A percentile compares a stretch with the other conserved stretches of the same genome.
These are phyloP conservation scores for Dicyrtoma fusca DNA, from an alignment of 2,888 invertebrate genomes.

Conservation along the genomic window DNA sequence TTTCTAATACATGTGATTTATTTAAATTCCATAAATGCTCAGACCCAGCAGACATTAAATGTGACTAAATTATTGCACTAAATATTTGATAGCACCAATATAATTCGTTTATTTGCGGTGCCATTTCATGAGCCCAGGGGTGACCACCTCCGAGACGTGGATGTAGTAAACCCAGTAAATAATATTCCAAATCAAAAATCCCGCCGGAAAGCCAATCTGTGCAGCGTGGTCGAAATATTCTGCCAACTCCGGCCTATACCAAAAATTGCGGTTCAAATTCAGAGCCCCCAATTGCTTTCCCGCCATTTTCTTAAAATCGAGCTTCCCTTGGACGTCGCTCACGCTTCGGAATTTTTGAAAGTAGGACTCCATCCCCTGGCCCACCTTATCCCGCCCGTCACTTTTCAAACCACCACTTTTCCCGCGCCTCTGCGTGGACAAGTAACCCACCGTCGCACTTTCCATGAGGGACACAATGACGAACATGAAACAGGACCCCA, in stretches of 20 bases:
- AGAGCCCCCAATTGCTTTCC: neutral
- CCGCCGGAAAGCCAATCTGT: constrained; percentile 44
- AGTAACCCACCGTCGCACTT: constrained; percentile 64
- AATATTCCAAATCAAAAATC: constrained; percentile 45
- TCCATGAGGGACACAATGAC: constrained; percentile 65
- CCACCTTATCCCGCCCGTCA: neutral
- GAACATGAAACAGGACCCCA: constrained; percentile 59
- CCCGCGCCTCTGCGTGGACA: constrained; percentile 31
- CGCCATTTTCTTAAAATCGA: no score
- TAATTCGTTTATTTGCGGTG: no score
- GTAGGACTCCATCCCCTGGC: neutral
- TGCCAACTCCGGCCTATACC: constrained; percentile 1
- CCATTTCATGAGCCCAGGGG: neutral
- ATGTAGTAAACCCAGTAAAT: constrained; percentile 45
- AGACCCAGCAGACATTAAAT: no score
- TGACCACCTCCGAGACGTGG: neutral
- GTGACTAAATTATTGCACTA: no score
- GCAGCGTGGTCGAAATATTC: constrained; percentile 43
- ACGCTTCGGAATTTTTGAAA: no score
- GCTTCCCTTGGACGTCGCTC: no score
- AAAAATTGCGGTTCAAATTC: neutral
- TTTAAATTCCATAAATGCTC: no score
- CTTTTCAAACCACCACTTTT: neutral
- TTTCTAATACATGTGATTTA: no score
- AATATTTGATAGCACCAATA: no score